These are phyloP conservation scores for Myotis planiceps DNA, from an alignment of 2,797 vertebrate species.

Conservation along the genomic window DNA sequence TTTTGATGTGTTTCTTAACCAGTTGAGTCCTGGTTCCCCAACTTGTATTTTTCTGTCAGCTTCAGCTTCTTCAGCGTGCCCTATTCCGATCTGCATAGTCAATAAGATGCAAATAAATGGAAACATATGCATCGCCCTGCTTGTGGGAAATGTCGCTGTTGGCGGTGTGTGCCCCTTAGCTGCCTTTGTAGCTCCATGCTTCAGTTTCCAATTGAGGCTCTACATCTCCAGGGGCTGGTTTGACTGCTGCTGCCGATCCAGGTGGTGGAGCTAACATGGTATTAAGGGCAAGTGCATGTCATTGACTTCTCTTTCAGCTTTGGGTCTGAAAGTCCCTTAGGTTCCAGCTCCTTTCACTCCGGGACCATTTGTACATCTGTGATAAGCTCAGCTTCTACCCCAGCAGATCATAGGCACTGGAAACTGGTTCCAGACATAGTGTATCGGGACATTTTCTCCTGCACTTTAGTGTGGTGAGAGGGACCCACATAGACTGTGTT, in stretches of 20 bases:
- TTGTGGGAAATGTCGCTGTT: conserved; percentile 23
- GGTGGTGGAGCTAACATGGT: neutral
- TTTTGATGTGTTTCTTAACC: neutral
- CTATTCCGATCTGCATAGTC: conserved; percentile 49
- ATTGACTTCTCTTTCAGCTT: neutral
- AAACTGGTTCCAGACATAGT: neutral
- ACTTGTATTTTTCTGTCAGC: neutral
- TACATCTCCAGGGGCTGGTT: neutral
- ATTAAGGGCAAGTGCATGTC: neutral
- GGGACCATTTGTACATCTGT: neutral
- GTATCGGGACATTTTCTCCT: neutral
- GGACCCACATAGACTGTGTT: neutral
- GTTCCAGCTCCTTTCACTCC: neutral
- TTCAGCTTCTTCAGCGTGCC: neutral
- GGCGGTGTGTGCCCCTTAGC: neutral
- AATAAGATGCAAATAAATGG: conserved; percentile 61
- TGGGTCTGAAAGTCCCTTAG: neutral
- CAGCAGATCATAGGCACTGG: fast-evolving
- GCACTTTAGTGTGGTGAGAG: neutral
- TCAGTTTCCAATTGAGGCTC: neutral
- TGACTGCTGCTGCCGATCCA: neutral
- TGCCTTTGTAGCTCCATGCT: neutral
- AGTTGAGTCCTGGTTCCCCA: neutral
- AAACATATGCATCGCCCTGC: conserved; percentile 36
- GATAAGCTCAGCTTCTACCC: neutral